Conservation (phyloP, 2,797 vertebrate species). For the Denticeps clupeoides region DNA sequence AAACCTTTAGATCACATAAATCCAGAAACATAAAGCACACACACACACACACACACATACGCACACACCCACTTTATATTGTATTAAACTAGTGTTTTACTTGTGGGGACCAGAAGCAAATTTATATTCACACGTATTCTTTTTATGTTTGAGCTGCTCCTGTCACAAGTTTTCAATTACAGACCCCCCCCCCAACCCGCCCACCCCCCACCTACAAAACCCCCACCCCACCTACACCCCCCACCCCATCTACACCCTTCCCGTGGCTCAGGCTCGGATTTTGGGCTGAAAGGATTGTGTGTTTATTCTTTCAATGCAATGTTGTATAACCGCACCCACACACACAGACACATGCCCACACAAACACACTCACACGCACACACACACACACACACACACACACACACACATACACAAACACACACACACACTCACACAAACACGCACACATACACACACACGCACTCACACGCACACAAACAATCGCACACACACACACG, state of each 20-base stretch:
- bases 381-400: not conserved
- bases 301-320: too few relatives aligned
- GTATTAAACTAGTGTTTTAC: too few relatives aligned
- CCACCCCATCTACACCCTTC: not conserved
- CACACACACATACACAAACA: not conserved
- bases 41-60: too few relatives aligned
- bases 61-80: too few relatives aligned
- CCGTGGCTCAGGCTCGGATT: too few relatives aligned
- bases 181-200: not conserved
- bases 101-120: too few relatives aligned
- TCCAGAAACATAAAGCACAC: too few relatives aligned
- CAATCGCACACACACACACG: not conserved
- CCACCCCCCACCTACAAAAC: not conserved
- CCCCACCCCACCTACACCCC: not conserved
- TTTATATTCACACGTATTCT: not conserved
- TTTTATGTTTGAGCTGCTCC: too few relatives aligned
- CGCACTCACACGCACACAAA: not conserved
- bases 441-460: not conserved
- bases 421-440: not conserved
- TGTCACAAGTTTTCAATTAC: slow-evolving; percentile 22
- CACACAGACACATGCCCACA: not conserved
- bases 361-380: not conserved
- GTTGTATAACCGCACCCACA: too few relatives aligned
- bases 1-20: too few relatives aligned
- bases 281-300: too few relatives aligned